These are phyloP conservation scores for Antheraea mylitta DNA, from an alignment of 1,140 invertebrate species.

Conservation along the genomic window DNA sequence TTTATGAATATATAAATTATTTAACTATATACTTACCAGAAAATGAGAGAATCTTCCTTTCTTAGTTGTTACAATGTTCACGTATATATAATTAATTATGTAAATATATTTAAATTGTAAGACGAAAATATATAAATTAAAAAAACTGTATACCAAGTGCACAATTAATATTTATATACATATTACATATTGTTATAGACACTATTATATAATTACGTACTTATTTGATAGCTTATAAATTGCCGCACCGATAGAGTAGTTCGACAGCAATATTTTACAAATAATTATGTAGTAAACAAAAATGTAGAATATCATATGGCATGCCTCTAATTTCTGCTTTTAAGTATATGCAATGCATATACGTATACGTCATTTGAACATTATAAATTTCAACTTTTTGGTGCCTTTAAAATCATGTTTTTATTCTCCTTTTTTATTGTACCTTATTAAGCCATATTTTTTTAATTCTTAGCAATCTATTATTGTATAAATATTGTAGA, in stretches of 20 bases:
- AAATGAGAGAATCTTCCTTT: slow-evolving; percentile 52
- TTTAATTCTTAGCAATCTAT: too few relatives aligned
- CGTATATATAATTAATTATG: slow-evolving; percentile 3
- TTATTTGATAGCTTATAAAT: slow-evolving; percentile 31
- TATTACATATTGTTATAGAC: slow-evolving; percentile 27
- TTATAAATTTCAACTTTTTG: background rate
- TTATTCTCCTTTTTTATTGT: background rate
- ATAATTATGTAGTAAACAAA: slow-evolving; percentile 9
- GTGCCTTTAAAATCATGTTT: background rate
- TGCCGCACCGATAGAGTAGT: slow-evolving; percentile 57
- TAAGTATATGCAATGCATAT: background rate
- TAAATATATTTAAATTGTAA: slow-evolving; percentile 36
- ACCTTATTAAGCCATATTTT: too few relatives aligned
- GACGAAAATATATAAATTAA: slow-evolving; percentile 55
- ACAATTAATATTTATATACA: slow-evolving; percentile 63
- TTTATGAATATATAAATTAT: slow-evolving; percentile 53
- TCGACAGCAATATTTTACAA: slow-evolving; percentile 32
- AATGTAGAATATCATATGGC: background rate
- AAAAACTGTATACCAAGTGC: slow-evolving; percentile 69
- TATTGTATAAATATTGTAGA: background rate
- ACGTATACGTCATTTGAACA: background rate
- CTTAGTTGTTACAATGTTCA: slow-evolving; percentile 17
- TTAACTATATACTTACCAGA: slow-evolving; percentile 32
- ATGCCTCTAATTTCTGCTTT: background rate
- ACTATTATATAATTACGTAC: slow-evolving; percentile 18